These are phyloP conservation scores for Lamellibrachia luymesi DNA, from an alignment of 1,140 invertebrate genomes.

Conservation along the genomic window DNA sequence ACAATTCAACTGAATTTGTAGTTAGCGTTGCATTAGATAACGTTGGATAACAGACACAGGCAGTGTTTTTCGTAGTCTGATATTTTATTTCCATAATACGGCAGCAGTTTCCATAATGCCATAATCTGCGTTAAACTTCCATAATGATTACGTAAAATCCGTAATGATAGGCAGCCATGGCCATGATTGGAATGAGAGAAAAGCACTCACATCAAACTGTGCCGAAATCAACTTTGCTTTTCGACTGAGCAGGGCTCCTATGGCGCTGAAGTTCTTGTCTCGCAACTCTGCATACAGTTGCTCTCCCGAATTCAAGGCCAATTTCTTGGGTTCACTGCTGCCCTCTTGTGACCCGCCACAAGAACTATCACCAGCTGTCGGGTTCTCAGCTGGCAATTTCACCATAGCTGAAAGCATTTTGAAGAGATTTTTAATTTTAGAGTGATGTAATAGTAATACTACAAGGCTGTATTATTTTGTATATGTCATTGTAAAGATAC, in stretches of 20 bases:
- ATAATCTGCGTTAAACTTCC: too few species aligned
- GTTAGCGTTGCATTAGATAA: not conserved
- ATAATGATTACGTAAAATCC: not conserved
- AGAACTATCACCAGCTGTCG: constrained; percentile 47
- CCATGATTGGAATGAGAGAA: constrained; percentile 8
- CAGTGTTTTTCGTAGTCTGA: constrained; percentile 5
- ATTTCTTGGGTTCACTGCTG: constrained; percentile 70
- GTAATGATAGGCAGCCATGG: not conserved
- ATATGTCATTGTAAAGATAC: too few species aligned
- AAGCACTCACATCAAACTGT: constrained; percentile 69
- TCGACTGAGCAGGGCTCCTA: constrained; percentile 79
- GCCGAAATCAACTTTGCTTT: constrained; percentile 82
- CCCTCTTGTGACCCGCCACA: not conserved
- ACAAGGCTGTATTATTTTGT: too few species aligned
- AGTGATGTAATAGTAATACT: too few species aligned
- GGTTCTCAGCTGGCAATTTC: constrained; percentile 80
- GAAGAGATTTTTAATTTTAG: too few species aligned
- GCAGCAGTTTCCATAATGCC: too few species aligned
- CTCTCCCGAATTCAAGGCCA: constrained; percentile 87
- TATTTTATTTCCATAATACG: constrained; percentile 25
- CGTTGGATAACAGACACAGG: not conserved
- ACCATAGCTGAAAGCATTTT: constrained; percentile 67
- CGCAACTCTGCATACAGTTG: constrained; percentile 82
- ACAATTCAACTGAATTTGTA: too few species aligned
- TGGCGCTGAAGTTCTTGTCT: constrained; percentile 91